Evolutionary conservation across 2,888 invertebrate species (phyloP).

Genomic region (Sceliomorpha sp.): DNA sequence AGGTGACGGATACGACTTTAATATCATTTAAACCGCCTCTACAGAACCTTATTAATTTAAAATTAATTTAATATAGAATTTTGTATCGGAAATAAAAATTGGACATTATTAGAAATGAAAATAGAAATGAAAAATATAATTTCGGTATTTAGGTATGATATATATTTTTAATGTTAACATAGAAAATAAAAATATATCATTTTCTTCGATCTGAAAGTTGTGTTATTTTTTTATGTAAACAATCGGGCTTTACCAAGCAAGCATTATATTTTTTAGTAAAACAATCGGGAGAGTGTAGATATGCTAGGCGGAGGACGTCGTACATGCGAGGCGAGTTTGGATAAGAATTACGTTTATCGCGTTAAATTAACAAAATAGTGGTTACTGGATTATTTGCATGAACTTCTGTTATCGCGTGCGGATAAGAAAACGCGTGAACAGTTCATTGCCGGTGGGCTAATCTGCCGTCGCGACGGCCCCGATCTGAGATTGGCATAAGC

Average conservation of each 20-base stretch:
- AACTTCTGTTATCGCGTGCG: slow-evolving; percentile 56
- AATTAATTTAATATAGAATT: not conserved
- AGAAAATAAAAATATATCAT: too few species aligned
- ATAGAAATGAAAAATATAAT: too few species aligned
- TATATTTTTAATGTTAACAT: too few species aligned
- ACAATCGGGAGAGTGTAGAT: too few species aligned
- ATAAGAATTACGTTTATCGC: slow-evolving; percentile 55
- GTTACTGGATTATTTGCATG: slow-evolving; percentile 54
- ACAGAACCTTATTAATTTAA: not conserved
- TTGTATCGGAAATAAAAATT: too few species aligned
- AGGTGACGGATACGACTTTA: too few species aligned
- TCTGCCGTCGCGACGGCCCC: slow-evolving; percentile 32
- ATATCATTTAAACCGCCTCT: slow-evolving; percentile 11
- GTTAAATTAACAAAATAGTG: slow-evolving; percentile 52
- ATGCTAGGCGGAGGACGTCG: slow-evolving; percentile 19
- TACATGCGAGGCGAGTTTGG: slow-evolving; percentile 46
- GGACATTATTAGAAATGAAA: too few species aligned
- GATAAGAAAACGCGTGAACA: slow-evolving; percentile 56
- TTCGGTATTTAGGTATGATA: too few species aligned
- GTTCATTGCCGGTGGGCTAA: slow-evolving; percentile 36
- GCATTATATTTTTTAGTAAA: too few species aligned
- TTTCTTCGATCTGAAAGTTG: too few species aligned
- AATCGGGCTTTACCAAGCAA: too few species aligned
- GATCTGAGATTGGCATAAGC: slow-evolving; percentile 57
- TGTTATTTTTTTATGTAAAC: too few species aligned